Base-by-base conservation (phyloP, 2,888 invertebrate species). In the Drosophila merina region DNA sequence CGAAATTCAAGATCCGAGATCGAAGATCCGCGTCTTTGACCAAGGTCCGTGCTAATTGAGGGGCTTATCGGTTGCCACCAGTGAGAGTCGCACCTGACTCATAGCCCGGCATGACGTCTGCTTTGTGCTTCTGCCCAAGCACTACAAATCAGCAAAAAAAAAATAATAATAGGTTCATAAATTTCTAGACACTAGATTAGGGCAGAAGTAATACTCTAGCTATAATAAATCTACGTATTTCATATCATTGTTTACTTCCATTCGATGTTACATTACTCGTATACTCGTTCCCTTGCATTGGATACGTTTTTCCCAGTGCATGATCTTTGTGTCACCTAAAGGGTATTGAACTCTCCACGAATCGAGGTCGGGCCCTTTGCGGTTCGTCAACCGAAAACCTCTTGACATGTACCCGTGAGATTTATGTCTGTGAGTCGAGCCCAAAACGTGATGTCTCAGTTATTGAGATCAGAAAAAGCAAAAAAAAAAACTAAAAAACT, bases 21-120 rank as follows among this genome's bases (percentile, higher is more conserved):
- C 33, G 31, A n/a, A 52, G 63, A 54, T 69, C 56, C 64, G 69
- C 36, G 31, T 64, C 38, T 31, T 5, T 38, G 45, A 30, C 56
- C 47, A 69, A 47, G 64, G 63, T 47, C 63, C 31, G 26, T 68
- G 26, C 63, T 64, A 64, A 64, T 64, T 64, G 68, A 26, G 25
- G 6, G 12, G 6, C 44, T 68, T 64, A 64, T 64, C 69, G 14
- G 14, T 14, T 8, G 36, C 36, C 45, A 7, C 10, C 7, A 8
- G 8, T 36, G 28, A 42, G 50, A 42, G 31, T 20, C 25, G 4
- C 36, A 28, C 47, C 38, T 68, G 69, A 64, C 20, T 69, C 55
- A 20, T 20, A 20, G 20, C 20, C 20, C 20, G 20, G 20, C 8
- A 38, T 64, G 69, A 47, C 68, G 55, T 67, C 20, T 20, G 20